These are phyloP conservation scores for Pseudorhombus dupliciocellatus DNA, from an alignment of 2,113 vertebrate genomes.

Conservation along the genomic window DNA sequence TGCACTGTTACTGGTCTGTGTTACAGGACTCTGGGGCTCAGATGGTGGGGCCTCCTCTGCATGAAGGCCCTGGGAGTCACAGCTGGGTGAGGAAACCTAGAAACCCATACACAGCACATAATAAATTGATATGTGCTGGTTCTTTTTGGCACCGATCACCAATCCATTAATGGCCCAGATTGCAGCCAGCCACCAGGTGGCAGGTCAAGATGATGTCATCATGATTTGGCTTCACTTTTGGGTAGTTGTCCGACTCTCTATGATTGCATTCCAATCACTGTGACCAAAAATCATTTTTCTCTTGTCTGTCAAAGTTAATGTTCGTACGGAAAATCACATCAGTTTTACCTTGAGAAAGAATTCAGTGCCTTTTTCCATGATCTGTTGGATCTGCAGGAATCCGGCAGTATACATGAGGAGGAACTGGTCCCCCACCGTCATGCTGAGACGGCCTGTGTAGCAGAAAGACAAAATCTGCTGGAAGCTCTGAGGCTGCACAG, in stretches of 20 bases:
- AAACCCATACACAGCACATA: constrained; percentile 5
- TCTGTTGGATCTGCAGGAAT: constrained; percentile 98
- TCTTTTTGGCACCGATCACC: too few relatives aligned
- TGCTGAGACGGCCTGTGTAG: constrained; percentile 95
- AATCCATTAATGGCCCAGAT: background rate
- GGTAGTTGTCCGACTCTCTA: background rate
- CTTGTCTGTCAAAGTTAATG: background rate
- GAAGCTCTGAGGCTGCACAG: constrained; percentile 96
- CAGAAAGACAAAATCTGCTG: constrained; percentile 98
- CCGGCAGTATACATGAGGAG: constrained; percentile 97
- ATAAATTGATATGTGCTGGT: background rate
- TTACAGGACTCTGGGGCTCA: constrained; percentile 93
- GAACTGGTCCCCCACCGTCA: constrained; percentile 98
- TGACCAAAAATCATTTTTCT: background rate
- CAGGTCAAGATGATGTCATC: background rate
- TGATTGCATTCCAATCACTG: background rate
- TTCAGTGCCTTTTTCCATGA: constrained; percentile 98
- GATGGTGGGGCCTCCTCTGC: constrained; percentile 90
- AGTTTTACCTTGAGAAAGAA: constrained; percentile 96
- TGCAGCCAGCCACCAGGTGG: background rate
- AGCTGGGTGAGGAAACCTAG: constrained; percentile 89
- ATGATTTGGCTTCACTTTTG: background rate
- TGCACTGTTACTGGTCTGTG: constrained; percentile 79
- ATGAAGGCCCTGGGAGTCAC: constrained; percentile 95
- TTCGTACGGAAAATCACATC: background rate